These are phyloP conservation scores for Cyclura pinguis DNA, from an alignment of 2,797 vertebrate genomes.

Conservation along the genomic window DNA sequence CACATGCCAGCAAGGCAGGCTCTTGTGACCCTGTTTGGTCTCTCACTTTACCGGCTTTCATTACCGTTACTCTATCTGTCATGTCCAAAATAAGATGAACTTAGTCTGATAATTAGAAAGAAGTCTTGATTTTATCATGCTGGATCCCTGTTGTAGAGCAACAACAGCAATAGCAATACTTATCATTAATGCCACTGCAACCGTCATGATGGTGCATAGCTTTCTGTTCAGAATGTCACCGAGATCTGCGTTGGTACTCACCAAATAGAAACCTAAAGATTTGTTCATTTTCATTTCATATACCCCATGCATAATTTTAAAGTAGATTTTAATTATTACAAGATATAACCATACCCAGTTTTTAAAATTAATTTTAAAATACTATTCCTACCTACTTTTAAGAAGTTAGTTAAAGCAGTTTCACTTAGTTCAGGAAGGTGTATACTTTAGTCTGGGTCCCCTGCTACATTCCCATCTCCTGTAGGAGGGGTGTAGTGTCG, in stretches of 20 bases:
- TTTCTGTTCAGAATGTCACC: background rate
- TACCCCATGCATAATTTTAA: too few relatives aligned
- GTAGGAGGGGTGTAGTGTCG: background rate
- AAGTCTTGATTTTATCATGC: background rate
- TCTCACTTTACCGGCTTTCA: background rate
- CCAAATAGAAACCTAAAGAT: background rate
- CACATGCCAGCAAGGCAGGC: slow-evolving; percentile 5
- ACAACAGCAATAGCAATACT: background rate
- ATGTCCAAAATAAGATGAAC: background rate
- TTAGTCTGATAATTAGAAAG: background rate
- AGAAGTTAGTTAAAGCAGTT: background rate
- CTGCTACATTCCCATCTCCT: background rate
- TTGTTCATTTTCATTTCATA: background rate
- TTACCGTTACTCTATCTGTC: background rate
- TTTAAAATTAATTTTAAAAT: too few relatives aligned
- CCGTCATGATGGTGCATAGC: background rate
- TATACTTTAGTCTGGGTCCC: background rate
- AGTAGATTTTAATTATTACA: too few relatives aligned
- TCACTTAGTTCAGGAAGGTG: background rate
- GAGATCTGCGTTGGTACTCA: too few relatives aligned
- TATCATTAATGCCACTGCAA: background rate
- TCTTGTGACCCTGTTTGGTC: background rate
- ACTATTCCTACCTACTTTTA: background rate
- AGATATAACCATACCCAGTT: too few relatives aligned
- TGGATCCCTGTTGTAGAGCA: background rate